Percentiles rank a stretch among this genome's conserved stretches.
These are phyloP conservation scores for Myxocyprinus asiaticus DNA, from an alignment of 2,113 vertebrate genomes.

Conservation along the genomic window DNA sequence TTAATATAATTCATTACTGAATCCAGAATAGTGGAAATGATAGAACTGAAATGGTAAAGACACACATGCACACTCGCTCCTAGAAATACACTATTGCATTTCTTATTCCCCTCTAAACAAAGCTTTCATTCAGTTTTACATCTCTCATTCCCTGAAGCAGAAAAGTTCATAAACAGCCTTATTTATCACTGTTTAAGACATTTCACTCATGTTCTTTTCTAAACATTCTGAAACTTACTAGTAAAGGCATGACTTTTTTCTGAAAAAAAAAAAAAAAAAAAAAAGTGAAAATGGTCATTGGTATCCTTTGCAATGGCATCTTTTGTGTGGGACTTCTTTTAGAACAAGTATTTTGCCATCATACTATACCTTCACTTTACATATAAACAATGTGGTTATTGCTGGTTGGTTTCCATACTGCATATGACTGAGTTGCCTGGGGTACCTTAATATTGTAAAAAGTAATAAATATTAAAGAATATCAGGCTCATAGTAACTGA, in stretches of 20 bases:
- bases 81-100: constrained; percentile 56
- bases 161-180: constrained; percentile 45
- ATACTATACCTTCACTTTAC: constrained; percentile 36
- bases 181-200: neutral
- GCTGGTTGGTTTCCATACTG: constrained; percentile 79
- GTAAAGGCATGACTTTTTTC: constrained; percentile 57
- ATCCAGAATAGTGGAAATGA: constrained; percentile 68
- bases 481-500: constrained; percentile 84
- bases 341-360: neutral
- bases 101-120: constrained; percentile 65
- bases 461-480: constrained; percentile 82
- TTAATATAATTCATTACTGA: constrained; percentile 62
- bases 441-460: constrained; percentile 66
- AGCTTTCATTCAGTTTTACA: constrained; percentile 65
- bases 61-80: constrained; percentile 38
- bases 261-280: too few relatives aligned
- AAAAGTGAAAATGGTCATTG: constrained; percentile 61
- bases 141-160: constrained; percentile 55
- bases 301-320: constrained; percentile 29
- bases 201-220: neutral
- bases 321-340: constrained; percentile 16
- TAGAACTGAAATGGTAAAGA: constrained; percentile 66
- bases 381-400: constrained; percentile 73
- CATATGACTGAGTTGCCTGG: constrained; percentile 70
- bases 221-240: constrained; percentile 47